phyloP scores from a whole-genome alignment of 2,888 invertebrate species.

The Agrochola litura region DNA sequence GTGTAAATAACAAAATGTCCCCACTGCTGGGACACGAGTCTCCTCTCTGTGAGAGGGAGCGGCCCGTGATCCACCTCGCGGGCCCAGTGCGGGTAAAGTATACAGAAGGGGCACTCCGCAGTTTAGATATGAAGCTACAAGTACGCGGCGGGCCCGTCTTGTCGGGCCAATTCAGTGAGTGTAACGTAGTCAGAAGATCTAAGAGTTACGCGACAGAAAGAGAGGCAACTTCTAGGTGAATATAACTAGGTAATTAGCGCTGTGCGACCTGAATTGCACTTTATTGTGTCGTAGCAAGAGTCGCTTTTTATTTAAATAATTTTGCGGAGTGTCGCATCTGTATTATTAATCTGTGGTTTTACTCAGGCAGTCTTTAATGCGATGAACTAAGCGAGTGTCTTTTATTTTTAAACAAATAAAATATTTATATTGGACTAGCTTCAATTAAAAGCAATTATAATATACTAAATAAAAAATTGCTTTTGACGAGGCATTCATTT shows the following conservation, averaged over 20 bases:
- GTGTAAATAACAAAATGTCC: not conserved
- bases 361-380: not conserved
- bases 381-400: slow-evolving; percentile 5
- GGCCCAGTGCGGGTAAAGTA: not conserved
- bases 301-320: no score
- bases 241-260: no score
- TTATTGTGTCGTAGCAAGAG: no score
- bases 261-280: no score
- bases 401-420: slow-evolving; percentile 13
- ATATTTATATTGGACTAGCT: slow-evolving; percentile 1
- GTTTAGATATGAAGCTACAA: no score
- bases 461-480: not conserved
- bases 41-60: not conserved
- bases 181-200: no score
- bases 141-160: no score
- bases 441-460: not conserved
- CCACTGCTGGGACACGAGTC: not conserved
- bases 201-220: no score
- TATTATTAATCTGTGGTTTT: not conserved
- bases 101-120: no score
- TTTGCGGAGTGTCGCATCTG: no score
- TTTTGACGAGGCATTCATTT: not conserved
- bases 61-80: not conserved
- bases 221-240: no score
- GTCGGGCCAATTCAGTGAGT: no score